phyloP scores from a whole-genome alignment of 2,113 vertebrate species.

The Ciconia boyciana region DNA sequence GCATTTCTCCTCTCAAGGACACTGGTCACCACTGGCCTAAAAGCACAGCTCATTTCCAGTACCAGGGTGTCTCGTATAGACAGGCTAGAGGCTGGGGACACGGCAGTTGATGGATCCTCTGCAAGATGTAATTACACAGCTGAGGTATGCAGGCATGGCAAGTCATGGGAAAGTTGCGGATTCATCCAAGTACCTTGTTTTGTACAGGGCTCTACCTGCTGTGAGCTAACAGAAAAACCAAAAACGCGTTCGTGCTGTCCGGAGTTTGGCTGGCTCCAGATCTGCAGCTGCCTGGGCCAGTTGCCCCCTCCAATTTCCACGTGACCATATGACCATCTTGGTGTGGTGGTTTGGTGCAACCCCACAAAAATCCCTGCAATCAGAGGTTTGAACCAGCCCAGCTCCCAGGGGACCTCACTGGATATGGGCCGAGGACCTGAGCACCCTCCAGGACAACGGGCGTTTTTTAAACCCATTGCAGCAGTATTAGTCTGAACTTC shows the following conservation, averaged over 20 bases:
- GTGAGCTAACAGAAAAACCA: neutral
- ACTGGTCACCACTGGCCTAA: neutral
- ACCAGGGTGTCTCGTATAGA: accelerated
- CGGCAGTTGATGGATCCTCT: neutral
- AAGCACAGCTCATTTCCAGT: neutral
- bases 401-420: neutral
- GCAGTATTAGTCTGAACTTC: neutral
- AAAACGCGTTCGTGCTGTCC: accelerated
- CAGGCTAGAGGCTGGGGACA: neutral
- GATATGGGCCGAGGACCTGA: neutral
- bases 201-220: neutral
- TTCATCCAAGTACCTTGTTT: accelerated
- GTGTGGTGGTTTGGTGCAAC: neutral
- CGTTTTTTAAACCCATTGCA: neutral
- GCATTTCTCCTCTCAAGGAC: neutral
- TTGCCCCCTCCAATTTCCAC: neutral
- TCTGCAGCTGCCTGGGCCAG: neutral
- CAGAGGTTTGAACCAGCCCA: neutral
- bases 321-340: accelerated
- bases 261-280: neutral
- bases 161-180: neutral
- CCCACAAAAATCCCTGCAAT: neutral
- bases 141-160: accelerated
- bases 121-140: neutral
- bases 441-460: accelerated